A percentile compares a stretch with the other conserved stretches of the same genome.
phyloP scores from a whole-genome alignment of 2,797 vertebrate genomes.

The Kryptopterus vitreolus region DNA sequence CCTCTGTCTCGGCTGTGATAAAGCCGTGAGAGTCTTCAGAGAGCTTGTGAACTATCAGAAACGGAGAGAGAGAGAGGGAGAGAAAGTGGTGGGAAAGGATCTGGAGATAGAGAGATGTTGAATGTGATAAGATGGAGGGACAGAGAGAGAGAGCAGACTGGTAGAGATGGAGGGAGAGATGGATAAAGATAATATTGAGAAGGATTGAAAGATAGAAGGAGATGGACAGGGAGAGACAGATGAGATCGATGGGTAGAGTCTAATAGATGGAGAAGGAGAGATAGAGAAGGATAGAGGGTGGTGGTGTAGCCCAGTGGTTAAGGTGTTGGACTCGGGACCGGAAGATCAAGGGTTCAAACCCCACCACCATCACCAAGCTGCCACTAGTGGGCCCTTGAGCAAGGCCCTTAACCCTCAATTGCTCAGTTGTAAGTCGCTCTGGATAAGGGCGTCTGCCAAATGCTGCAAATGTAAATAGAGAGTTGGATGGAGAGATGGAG shows the following conservation, averaged over 20 bases:
- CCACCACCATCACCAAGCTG: too few species aligned
- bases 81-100: too few species aligned
- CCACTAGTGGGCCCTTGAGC: too few species aligned
- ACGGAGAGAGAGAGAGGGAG: neutral
- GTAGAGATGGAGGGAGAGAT: neutral
- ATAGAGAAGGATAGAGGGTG: too few species aligned
- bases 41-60: neutral
- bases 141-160: neutral
- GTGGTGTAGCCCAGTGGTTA: too few species aligned
- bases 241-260: neutral
- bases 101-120: neutral
- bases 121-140: neutral
- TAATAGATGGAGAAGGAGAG: neutral
- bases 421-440: too few species aligned
- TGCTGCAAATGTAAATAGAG: too few species aligned
- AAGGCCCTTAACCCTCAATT: too few species aligned
- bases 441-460: too few species aligned
- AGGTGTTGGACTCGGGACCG: too few species aligned
- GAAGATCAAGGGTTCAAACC: too few species aligned
- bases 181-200: neutral
- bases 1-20: neutral
- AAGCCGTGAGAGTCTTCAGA: neutral
- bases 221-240: neutral
- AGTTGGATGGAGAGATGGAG: too few species aligned
- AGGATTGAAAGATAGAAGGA: neutral